These are phyloP conservation scores for Erpobdella octoculata DNA, from an alignment of 2,888 invertebrate genomes.

Conservation along the genomic window DNA sequence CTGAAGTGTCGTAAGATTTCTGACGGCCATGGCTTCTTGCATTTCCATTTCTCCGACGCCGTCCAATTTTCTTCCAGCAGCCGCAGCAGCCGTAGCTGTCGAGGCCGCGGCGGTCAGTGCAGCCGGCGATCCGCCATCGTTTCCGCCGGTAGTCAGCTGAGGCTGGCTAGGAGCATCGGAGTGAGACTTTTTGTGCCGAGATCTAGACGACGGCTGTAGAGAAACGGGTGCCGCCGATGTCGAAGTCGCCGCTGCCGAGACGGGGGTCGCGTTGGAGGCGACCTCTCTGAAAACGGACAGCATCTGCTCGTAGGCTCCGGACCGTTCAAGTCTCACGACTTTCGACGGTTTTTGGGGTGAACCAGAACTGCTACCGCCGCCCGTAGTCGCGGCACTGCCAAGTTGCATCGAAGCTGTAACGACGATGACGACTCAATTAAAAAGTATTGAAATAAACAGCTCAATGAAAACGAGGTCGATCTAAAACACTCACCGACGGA, in stretches of 20 bases:
- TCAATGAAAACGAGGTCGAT: too few relatives aligned
- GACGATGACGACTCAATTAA: too few relatives aligned
- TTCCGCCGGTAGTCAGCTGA: background rate
- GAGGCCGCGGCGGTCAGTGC: slow-evolving; percentile 41
- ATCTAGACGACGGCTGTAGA: background rate
- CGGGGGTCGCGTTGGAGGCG: background rate
- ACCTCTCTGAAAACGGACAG: background rate
- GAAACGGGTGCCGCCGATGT: background rate
- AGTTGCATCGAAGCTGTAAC: too few relatives aligned
- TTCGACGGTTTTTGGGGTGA: background rate
- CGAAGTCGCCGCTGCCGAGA: background rate
- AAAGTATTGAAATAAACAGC: too few relatives aligned
- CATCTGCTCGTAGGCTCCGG: background rate
- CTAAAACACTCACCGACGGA: too few relatives aligned
- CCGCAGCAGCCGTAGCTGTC: slow-evolving; percentile 39
- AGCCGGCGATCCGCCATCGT: slow-evolving; percentile 27
- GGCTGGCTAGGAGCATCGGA: background rate
- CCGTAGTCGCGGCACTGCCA: background rate
- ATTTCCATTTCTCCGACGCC: slow-evolving; percentile 39
- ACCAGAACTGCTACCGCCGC: background rate
- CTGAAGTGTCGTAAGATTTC: slow-evolving; percentile 71
- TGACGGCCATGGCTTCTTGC: slow-evolving; percentile 63
- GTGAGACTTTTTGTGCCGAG: background rate
- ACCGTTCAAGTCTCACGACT: background rate
- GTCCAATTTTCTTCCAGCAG: slow-evolving; percentile 42